Base-by-base conservation (phyloP, 2,797 vertebrate genomes). In the Vipera ursinii region DNA sequence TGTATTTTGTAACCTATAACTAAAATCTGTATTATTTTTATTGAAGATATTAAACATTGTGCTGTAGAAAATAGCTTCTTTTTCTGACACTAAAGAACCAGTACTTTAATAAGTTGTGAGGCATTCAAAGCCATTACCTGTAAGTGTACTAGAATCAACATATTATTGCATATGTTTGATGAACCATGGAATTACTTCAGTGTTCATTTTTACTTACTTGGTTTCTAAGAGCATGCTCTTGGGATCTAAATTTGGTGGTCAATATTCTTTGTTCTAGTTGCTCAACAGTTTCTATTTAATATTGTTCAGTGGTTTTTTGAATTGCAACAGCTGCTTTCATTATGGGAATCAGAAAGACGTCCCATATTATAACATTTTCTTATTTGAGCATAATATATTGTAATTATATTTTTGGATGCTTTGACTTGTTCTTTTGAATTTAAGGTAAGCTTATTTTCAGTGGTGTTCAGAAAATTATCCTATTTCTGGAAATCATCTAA, bases 151-250 rank as follows among this genome's bases (percentile, higher is more conserved):
- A 87, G 82, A 95, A 94, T 95, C 93, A 95, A 95, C 92, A 92
- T 96, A 94, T 90, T 96, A 91, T 94, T 96, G 94, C 63, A 0
- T 92, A 82, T 94, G 92, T 94, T 94, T 95, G 93, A 95, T 95
- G 96, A 97, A 96, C 91, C 92, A 32, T 93, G 93, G 95, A 94
- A 95, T 96, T 96, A 90, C 92, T 95, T 93, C 89, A 96, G 93
- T 65, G 92, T 89, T 94, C 0, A 0, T 96, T 96, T 96, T 94
- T 93, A 96, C 90, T 95, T 96, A 95, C 90, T 96, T 96, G 88
- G 88, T 96, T 96, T 96, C 93, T 95, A 92, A 96, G 94, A 92
- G 73, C 94, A 90, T 88, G 93, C 95, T 95, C 94, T 92, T 91
- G 92, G 90, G 95, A 96, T 69, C 85, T 91, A 88, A 92, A 86